phyloP scores from a whole-genome alignment of 1,140 invertebrate genomes.

The Melipona quadrifasciata region DNA sequence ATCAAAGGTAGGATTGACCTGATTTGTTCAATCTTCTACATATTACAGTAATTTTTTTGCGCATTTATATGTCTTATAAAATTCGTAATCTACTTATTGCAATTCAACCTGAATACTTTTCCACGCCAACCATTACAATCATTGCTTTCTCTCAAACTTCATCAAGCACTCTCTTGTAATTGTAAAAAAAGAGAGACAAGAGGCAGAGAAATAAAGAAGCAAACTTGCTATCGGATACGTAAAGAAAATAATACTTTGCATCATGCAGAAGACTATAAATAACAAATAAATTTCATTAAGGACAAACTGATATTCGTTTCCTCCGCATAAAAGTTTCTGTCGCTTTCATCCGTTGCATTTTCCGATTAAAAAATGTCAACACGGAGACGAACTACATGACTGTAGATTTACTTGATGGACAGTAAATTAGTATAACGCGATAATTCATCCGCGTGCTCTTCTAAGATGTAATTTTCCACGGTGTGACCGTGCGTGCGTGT shows the following conservation, averaged over 20 bases:
- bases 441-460: slow-evolving; percentile 49
- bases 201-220: too few relatives aligned
- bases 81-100: not conserved
- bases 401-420: not conserved
- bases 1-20: too few relatives aligned
- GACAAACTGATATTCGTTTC: not conserved
- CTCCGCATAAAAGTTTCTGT: not conserved
- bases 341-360: not conserved
- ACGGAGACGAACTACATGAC: not conserved
- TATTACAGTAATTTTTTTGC: not conserved
- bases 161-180: not conserved
- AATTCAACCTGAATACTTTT: not conserved
- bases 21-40: not conserved
- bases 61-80: not conserved
- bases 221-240: too few relatives aligned
- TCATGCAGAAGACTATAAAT: not conserved
- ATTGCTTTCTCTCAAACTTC: not conserved
- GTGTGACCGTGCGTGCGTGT: not conserved
- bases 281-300: slow-evolving; percentile 6
- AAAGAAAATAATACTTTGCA: not conserved
- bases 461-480: slow-evolving; percentile 49
- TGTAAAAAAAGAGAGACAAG: not conserved
- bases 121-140: not conserved
- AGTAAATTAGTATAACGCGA: slow-evolving; percentile 28
- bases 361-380: not conserved